Percentiles rank a stretch among this genome's conserved stretches.
phyloP scores from a whole-genome alignment of 2,113 vertebrate species.

The Nothocercus nigrocapillus region DNA sequence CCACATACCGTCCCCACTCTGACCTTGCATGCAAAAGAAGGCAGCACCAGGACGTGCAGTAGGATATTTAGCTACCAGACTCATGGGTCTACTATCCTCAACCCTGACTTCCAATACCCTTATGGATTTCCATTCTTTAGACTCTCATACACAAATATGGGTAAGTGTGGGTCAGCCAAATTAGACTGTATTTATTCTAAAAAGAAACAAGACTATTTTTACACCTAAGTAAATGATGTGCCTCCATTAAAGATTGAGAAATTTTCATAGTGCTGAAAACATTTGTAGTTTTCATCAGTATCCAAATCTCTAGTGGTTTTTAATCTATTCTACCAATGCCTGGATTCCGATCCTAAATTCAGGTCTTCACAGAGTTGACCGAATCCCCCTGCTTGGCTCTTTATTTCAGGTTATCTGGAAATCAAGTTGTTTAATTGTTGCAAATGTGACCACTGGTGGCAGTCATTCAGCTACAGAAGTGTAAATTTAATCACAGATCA shows the following conservation, averaged over 20 bases:
- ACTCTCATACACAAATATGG: neutral
- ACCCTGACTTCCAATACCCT: conserved; percentile 21
- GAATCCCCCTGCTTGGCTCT: neutral
- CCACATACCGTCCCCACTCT: neutral
- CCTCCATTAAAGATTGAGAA: neutral
- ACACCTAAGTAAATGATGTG: neutral
- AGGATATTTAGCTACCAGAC: neutral
- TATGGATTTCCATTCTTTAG: neutral
- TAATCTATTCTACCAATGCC: neutral
- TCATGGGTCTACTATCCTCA: conserved; percentile 5
- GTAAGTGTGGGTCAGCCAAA: neutral
- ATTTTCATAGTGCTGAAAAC: neutral
- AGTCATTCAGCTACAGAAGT: neutral
- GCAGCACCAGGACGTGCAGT: neutral
- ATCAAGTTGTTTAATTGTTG: neutral
- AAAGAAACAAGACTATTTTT: neutral
- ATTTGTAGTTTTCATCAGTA: neutral
- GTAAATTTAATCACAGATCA: neutral
- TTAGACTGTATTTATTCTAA: conserved; percentile 9
- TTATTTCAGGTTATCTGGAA: neutral
- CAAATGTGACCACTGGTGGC: neutral
- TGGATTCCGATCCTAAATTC: neutral
- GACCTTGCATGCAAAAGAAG: neutral
- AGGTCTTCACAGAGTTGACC: neutral
- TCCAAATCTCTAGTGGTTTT: neutral